Base-by-base conservation (phyloP, 1,140 invertebrate genomes). In the Drosophila mojavensis region DNA sequence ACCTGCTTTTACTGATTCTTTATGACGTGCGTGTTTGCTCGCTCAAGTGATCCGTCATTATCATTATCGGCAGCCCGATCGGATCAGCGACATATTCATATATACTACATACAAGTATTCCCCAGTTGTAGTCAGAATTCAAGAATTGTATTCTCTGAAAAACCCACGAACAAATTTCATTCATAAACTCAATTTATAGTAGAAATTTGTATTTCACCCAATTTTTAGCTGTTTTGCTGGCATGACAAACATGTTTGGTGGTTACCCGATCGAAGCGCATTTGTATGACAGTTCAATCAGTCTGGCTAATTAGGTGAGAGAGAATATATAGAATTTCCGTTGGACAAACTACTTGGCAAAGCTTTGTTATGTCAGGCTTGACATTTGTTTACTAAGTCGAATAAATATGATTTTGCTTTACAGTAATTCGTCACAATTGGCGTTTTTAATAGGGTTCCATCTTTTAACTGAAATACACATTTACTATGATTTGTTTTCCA, bases 231-330 rank as follows among this genome's bases (percentile, higher is more conserved):
- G 24, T 3, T 11, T 56, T 30, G 1, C 9, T 13, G 10, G n/a
- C 3, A 58, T 58, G 39, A 45, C 43, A 60, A 60, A 30, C 28
- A 48, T 60, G 15, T 48, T 48, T 60, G 58, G 58, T 60, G 58
- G 58, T 60, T 60, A 48, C 58, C 58, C 58, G 43, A 48, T 11
- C 9, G 17, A 59, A 47, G 15, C 41, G 3, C 30, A 13, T 30
- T 47, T 13, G 17, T 9, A 26, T 15, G 20, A 26, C 39, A 59
- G 24, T 17, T n/a, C 5, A 7, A 17, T 28, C 7, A 30, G 41
- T 17, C 2, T 5, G 41, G 7, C 24, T 60, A 15, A 59, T 47
- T 45, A 15, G 15, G 39, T 9, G 43, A 47, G 43, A 17, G n/a
- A 15, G 43, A 47, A 13, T 4, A 6, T 58, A 4, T 24, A 24